Percentiles rank a stretch among this genome's conserved stretches.
Evolutionary conservation across 2,797 vertebrate species (phyloP).

Genomic region (Sebastes matsubarae): DNA sequence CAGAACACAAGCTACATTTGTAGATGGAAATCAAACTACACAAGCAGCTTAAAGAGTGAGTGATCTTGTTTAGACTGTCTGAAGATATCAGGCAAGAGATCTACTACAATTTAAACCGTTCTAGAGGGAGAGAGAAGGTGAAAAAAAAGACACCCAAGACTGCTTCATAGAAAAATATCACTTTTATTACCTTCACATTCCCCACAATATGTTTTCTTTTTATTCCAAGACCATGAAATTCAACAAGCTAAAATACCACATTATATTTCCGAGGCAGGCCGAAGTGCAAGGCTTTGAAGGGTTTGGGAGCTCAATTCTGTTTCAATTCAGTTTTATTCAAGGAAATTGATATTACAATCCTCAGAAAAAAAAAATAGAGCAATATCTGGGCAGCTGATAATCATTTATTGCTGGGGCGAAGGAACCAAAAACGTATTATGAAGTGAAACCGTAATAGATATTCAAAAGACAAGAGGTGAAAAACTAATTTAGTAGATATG

Average conservation of each 20-base stretch:
- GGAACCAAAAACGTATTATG: conserved; percentile 67
- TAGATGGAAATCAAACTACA: conserved; percentile 42
- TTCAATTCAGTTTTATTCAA: conserved; percentile 60
- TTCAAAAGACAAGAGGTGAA: conserved; percentile 68
- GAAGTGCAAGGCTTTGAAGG: conserved; percentile 67
- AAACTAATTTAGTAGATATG: conserved; percentile 71
- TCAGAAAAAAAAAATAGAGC: conserved; percentile 28
- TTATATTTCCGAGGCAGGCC: conserved; percentile 75
- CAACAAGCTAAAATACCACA: conserved; percentile 86
- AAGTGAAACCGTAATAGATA: conserved; percentile 65
- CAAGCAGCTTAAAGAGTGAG: conserved; percentile 20
- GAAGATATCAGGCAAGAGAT: conserved; percentile 35
- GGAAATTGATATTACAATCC: conserved; percentile 58
- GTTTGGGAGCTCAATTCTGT: conserved; percentile 47
- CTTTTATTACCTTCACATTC: conserved; percentile 95
- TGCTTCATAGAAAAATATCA: conserved; percentile 91
- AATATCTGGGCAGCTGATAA: conserved; percentile 64
- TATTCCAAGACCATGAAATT: conserved; percentile 91
- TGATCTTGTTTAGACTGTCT: conserved; percentile 38
- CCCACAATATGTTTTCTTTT: conserved; percentile 85
- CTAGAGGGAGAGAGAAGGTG: background rate
- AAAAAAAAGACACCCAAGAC: conserved; percentile 21
- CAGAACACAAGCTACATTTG: conserved; percentile 28
- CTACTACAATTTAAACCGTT: conserved; percentile 1
- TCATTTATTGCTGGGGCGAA: conserved; percentile 57